Conservation (phyloP, 2,113 vertebrate species). For the Actenoides hombroni region DNA sequence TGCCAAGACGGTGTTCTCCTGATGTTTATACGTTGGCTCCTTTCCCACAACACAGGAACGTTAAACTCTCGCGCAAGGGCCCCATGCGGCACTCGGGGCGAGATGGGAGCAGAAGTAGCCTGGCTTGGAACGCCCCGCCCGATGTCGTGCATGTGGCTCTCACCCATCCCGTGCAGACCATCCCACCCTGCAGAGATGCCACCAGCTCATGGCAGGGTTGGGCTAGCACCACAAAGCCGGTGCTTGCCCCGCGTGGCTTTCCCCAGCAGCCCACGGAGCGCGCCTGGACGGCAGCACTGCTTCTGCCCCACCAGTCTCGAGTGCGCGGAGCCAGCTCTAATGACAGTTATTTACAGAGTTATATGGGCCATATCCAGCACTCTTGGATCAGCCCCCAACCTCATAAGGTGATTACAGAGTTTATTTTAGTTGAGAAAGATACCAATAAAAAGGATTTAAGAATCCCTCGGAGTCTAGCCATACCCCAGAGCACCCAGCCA, state of each 20-base stretch:
- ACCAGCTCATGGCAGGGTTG: not conserved
- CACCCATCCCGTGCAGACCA: fast-evolving
- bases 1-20: constrained; percentile 20
- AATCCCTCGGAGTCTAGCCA: not conserved
- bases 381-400: not conserved
- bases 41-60: not conserved
- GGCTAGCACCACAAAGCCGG: fast-evolving
- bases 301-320: not conserved
- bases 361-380: not conserved
- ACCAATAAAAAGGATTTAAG: constrained; percentile 47
- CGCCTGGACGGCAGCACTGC: not conserved
- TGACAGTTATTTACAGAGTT: not conserved
- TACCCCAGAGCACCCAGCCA: not conserved
- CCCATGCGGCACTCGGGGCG: not conserved
- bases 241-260: fast-evolving
- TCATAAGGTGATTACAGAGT: constrained; percentile 46
- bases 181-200: not conserved
- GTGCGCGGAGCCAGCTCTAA: not conserved
- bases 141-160: fast-evolving
- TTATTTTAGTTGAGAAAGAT: constrained; percentile 50
- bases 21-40: not conserved
- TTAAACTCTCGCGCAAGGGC: not conserved
- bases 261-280: not conserved
- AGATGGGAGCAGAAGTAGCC: not conserved
- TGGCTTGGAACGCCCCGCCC: fast-evolving